Percentiles rank a stretch among this genome's conserved stretches.
phyloP scores from a whole-genome alignment of 2,888 invertebrate genomes.

The Agrochola circellaris region DNA sequence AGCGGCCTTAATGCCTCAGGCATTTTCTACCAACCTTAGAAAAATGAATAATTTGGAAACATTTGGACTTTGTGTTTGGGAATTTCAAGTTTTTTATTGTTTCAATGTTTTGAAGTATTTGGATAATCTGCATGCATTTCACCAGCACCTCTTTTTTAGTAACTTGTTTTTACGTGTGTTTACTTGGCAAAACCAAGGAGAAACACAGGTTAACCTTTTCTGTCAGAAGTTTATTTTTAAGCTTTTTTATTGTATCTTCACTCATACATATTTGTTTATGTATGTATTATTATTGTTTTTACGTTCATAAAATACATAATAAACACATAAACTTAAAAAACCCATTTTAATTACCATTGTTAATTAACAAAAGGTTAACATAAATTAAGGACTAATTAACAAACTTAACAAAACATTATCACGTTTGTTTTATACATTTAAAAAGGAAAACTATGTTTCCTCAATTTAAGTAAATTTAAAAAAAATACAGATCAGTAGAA shows the following conservation, averaged over 20 bases:
- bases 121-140: neutral
- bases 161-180: too few relatives aligned
- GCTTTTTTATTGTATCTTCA: neutral
- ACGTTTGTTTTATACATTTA: conserved; percentile 9
- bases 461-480: neutral
- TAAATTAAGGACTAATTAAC: neutral
- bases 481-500: neutral
- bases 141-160: neutral
- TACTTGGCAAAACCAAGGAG: neutral
- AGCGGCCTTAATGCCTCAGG: too few relatives aligned
- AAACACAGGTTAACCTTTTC: neutral
- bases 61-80: neutral
- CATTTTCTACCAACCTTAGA: neutral
- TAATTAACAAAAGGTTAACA: conserved; percentile 1
- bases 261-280: neutral
- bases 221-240: too few relatives aligned
- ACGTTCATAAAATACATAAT: neutral
- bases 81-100: neutral
- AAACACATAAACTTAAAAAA: conserved; percentile 12
- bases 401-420: conserved; percentile 21
- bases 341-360: conserved; percentile 11
- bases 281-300: too few relatives aligned
- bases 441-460: neutral
- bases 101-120: neutral
- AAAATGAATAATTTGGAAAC: neutral